These are phyloP conservation scores for Tychaedon coryphoeus DNA, from an alignment of 2,113 vertebrate genomes.

Conservation along the genomic window DNA sequence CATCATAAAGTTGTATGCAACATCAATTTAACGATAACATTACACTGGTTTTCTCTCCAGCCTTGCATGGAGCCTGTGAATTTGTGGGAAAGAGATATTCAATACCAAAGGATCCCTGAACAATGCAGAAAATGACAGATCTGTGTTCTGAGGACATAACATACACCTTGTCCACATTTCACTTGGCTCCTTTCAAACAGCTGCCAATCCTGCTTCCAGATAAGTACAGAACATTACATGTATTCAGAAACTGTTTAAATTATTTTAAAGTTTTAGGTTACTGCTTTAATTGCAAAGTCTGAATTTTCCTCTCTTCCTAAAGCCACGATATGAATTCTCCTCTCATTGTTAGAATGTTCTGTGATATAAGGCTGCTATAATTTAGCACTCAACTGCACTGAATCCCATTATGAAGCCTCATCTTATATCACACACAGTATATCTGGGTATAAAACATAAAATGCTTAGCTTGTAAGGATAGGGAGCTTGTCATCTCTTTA, in stretches of 20 bases:
- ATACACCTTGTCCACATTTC: conserved; percentile 66
- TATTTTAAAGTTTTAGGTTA: conserved; percentile 71
- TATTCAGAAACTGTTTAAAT: conserved; percentile 66
- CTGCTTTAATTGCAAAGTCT: conserved; percentile 66
- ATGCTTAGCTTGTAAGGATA: conserved; percentile 58
- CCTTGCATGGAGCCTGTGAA: conserved; percentile 78
- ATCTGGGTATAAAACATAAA: conserved; percentile 37
- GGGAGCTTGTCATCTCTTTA: conserved; percentile 22
- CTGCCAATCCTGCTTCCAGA: conserved; percentile 61
- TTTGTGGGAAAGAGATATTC: conserved; percentile 92
- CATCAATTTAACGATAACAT: conserved; percentile 90
- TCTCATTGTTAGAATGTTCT: conserved; percentile 52
- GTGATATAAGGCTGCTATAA: conserved; percentile 53
- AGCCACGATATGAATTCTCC: conserved; percentile 47
- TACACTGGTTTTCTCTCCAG: conserved; percentile 73
- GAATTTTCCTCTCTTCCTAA: conserved; percentile 52
- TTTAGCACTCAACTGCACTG: conserved; percentile 54
- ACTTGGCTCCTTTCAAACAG: conserved; percentile 48
- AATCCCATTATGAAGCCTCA: conserved; percentile 47
- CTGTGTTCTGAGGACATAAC: conserved; percentile 68
- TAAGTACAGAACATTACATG: conserved; percentile 57
- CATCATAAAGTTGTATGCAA: conserved; percentile 82
- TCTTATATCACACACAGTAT: conserved; percentile 29
- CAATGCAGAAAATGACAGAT: conserved; percentile 90
- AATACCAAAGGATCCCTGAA: conserved; percentile 83